Evolutionary conservation across 2,797 vertebrate species (phyloP), one percentile per base, ranked within the genome.

Genomic region (Rhodeus uyekii): DNA sequence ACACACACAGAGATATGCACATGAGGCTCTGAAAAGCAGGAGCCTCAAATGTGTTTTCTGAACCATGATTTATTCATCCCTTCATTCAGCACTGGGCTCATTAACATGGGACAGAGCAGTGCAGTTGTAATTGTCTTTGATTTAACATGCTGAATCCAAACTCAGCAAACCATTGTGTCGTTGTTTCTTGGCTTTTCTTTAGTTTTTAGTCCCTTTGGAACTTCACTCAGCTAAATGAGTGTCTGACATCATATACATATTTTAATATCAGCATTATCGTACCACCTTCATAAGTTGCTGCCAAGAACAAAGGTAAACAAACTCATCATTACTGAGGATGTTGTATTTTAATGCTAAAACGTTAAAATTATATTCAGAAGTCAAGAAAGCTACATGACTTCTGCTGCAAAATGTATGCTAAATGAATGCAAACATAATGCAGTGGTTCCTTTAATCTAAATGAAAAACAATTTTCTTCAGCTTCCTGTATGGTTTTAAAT

Each of bases 91-190:
- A 88, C 86, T 77, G 84, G 86, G 82, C 78, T 87, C 87, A 94
- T 95, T 95, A 94, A 91, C 92, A 95, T 94, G 90, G 87, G 89
- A 91, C 88, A 91, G 90, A 79, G 88, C 82, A 76, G 86, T 88
- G 86, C 85, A 89, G 90, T 88, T 90, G 90, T 92, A 91, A 91
- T 89, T 91, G 88, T 90, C 91, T 93, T 93, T 93, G 93, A 94
- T 94, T 94, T 90, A 92, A 87, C 89, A 74, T 89, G 87, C 89
- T 19, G 50, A 36, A 80, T 72, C 46, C 80, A 83, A 86, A 84
- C 85, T 82, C 85, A 83, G 76, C 36, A 68, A 18, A 39, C 60
- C 76, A 73, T 79, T 78, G 44, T 73, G 48, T 61, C 36, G 80
- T 83, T 85, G 84, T 81, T 78, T 63, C 75, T 68, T 67, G 44